These are phyloP conservation scores for Sarcophaga caerulescens DNA, from an alignment of 2,888 invertebrate genomes.

Conservation along the genomic window DNA sequence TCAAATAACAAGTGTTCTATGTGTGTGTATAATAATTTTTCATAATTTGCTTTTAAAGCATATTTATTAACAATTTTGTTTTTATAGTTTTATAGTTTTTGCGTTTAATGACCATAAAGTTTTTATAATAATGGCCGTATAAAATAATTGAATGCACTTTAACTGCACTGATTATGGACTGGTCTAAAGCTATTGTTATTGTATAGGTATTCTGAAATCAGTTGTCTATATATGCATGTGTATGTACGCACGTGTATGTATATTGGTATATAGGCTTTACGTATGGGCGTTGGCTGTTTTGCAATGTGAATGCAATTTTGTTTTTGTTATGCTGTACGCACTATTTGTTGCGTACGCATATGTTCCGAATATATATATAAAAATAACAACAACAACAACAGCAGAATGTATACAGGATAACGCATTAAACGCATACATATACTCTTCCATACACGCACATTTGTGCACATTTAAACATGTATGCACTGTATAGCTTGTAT, in stretches of 20 bases:
- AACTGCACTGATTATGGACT: slow-evolving; percentile 32
- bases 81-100: not conserved
- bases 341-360: slow-evolving; percentile 65
- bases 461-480: not conserved
- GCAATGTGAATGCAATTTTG: slow-evolving; percentile 55
- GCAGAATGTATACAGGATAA: not conserved
- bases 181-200: not conserved
- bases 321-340: slow-evolving; percentile 44
- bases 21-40: too few relatives aligned
- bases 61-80: not conserved
- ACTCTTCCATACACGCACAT: not conserved
- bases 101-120: too few relatives aligned
- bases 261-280: slow-evolving; percentile 45
- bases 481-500: not conserved
- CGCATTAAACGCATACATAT: not conserved
- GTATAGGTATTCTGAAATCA: not conserved
- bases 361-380: slow-evolving; percentile 20
- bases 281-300: slow-evolving; percentile 65
- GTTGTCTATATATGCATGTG: not conserved
- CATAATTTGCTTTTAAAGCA: too few relatives aligned
- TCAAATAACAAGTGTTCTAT: too few relatives aligned
- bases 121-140: not conserved
- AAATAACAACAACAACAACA: not conserved
- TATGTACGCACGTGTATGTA: slow-evolving; percentile 21
- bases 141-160: slow-evolving; percentile 25